Conservation (phyloP, 2,888 invertebrate species). For the Tolmerus cingulatus region DNA sequence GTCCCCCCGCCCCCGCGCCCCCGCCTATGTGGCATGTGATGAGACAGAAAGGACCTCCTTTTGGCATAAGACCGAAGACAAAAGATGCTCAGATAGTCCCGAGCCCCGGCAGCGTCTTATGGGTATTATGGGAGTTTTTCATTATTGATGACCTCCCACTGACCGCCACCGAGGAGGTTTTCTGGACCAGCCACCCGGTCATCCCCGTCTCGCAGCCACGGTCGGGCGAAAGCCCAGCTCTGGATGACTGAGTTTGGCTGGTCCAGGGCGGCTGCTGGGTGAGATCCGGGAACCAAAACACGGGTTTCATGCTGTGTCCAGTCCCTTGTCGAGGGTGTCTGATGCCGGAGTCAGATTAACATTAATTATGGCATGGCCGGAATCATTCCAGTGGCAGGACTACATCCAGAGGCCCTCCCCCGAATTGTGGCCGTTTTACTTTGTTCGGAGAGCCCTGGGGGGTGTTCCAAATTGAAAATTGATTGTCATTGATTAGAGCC, state of each 20-base stretch:
- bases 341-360: slow-evolving; percentile 26
- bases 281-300: not conserved
- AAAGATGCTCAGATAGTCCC: not conserved
- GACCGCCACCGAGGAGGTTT: not conserved
- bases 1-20: not conserved
- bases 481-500: slow-evolving; percentile 17
- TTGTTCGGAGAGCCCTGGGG: not conserved
- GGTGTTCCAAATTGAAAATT: slow-evolving; percentile 16
- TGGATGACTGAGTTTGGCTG: not conserved
- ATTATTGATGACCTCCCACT: slow-evolving; percentile 29
- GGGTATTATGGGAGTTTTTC: slow-evolving; percentile 8
- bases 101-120: not conserved
- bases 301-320: slow-evolving; percentile 16
- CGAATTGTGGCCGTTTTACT: not conserved
- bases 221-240: not conserved
- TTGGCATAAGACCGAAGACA: not conserved
- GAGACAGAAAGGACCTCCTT: not conserved
- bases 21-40: not conserved
- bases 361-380: slow-evolving; percentile 22
- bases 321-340: slow-evolving; percentile 11
- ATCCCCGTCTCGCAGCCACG: not conserved
- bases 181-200: not conserved
- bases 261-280: not conserved
- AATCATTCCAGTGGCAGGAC: not conserved
- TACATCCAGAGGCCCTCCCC: not conserved